A percentile compares a stretch with the other conserved stretches of the same genome.
Conservation (phyloP, 2,797 vertebrate species). For the Apogon hyalosoma region DNA sequence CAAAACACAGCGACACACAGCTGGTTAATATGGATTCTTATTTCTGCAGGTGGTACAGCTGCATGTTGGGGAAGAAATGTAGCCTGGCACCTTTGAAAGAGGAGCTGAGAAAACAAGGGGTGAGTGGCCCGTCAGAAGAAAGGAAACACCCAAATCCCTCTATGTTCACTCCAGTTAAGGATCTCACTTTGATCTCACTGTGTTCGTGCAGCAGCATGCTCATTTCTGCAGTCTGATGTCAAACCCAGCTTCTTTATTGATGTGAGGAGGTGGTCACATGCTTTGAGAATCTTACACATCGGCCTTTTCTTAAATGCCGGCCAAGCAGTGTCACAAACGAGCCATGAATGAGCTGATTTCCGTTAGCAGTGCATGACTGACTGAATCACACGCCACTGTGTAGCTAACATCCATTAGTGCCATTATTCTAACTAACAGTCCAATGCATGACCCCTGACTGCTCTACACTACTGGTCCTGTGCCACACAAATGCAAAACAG, state of each 20-base stretch:
- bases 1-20: slow-evolving; percentile 2
- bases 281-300: slow-evolving; percentile 28
- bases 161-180: slow-evolving; percentile 4
- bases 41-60: slow-evolving; percentile 96
- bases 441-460: slow-evolving; percentile 60
- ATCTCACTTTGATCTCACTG: slow-evolving; percentile 21
- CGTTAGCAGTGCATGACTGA: slow-evolving; percentile 53
- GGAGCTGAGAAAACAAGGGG: slow-evolving; percentile 95
- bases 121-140: slow-evolving; percentile 76
- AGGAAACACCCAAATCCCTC: slow-evolving; percentile 19
- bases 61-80: slow-evolving; percentile 99
- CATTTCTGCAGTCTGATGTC: slow-evolving; percentile 12
- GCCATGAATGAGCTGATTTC: slow-evolving; percentile 51
- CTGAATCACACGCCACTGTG: slow-evolving; percentile 38
- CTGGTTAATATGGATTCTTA: slow-evolving; percentile 49
- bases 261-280: neutral
- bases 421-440: slow-evolving; percentile 57
- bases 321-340: slow-evolving; percentile 51
- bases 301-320: slow-evolving; percentile 35
- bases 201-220: slow-evolving; percentile 20
- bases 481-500: slow-evolving; percentile 14
- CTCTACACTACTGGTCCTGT: slow-evolving; percentile 37
- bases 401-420: slow-evolving; percentile 54
- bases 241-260: slow-evolving; percentile 15
- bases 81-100: slow-evolving; percentile 96